phyloP scores from a whole-genome alignment of 2,888 invertebrate genomes.

The Drosophila atripex region DNA sequence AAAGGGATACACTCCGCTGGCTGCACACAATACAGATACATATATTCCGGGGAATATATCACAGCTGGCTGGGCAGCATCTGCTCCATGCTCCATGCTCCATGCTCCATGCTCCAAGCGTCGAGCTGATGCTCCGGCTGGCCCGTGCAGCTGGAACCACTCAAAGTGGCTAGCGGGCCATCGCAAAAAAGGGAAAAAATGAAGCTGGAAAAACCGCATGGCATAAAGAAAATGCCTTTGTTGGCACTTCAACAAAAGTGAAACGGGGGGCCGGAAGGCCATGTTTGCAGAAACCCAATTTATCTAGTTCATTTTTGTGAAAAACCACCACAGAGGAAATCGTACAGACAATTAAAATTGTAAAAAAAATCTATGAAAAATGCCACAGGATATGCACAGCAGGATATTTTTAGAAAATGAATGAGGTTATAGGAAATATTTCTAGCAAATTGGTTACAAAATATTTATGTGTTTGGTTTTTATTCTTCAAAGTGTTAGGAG shows the following conservation, averaged over 20 bases:
- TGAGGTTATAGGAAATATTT: not conserved
- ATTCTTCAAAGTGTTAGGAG: not conserved
- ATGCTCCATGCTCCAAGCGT: conserved; percentile 21
- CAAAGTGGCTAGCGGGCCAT: conserved; percentile 19
- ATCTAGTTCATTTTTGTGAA: conserved; percentile 61
- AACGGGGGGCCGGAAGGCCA: not conserved
- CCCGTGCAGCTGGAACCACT: conserved; percentile 47
- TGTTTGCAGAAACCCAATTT: conserved; percentile 53
- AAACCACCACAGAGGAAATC: conserved; percentile 26
- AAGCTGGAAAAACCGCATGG: conserved; percentile 40
- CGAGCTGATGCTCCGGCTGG: conserved; percentile 32
- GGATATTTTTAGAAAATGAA: conserved; percentile 1
- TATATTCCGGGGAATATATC: conserved; percentile 59
- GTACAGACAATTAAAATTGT: conserved; percentile 39
- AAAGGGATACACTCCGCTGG: conserved; percentile 48
- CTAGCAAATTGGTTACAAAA: too few relatives aligned
- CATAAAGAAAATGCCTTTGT: conserved; percentile 50
- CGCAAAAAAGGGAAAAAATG: conserved; percentile 15
- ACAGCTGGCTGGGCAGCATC: conserved; percentile 65
- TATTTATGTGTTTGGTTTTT: not conserved
- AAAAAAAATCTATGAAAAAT: conserved; percentile 35
- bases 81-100: conserved; percentile 11
- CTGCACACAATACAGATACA: conserved; percentile 69
- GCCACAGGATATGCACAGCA: conserved; percentile 15
- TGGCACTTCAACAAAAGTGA: conserved; percentile 44